Conservation (phyloP, 1,140 invertebrate genomes). For the Sitodiplosis mosellana region DNA sequence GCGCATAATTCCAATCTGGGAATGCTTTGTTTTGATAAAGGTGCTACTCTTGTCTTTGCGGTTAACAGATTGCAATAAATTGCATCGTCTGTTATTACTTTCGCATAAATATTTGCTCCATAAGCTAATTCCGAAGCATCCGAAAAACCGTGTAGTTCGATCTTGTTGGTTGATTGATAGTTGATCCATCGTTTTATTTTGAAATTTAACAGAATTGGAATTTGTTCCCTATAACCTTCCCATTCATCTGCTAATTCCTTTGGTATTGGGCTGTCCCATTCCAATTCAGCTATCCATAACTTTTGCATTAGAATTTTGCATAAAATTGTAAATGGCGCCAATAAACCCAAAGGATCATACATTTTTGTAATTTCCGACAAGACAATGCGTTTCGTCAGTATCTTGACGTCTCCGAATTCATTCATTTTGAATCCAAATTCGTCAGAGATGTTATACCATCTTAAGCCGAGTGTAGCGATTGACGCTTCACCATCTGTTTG, state of each 20-base stretch:
- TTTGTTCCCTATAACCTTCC: slow-evolving; percentile 5
- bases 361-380: slow-evolving; percentile 1
- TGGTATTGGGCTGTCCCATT: slow-evolving; percentile 17
- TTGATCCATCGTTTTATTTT: slow-evolving; percentile 7
- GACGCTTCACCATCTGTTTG: not conserved
- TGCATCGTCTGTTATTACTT: slow-evolving; percentile 2
- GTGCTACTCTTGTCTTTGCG: slow-evolving; percentile 14
- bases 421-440: not conserved
- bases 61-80: slow-evolving; percentile 7
- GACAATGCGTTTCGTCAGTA: not conserved
- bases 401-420: not conserved
- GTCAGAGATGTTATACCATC: not conserved
- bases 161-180: not conserved
- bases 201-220: slow-evolving; percentile 7
- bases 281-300: slow-evolving; percentile 6
- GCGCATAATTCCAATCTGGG: slow-evolving; percentile 15
- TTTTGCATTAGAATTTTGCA: not conserved
- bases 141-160: slow-evolving; percentile 18
- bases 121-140: slow-evolving; percentile 22
- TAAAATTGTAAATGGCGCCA: not conserved
- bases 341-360: not conserved
- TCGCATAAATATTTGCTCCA: slow-evolving; percentile 18
- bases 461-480: not conserved
- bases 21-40: slow-evolving; percentile 13
- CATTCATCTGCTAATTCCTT: slow-evolving; percentile 6